Evolutionary conservation across 2,888 invertebrate genomes (phyloP), one percentile per base, ranked within the genome.

Genomic region (Globia sparganii): DNA sequence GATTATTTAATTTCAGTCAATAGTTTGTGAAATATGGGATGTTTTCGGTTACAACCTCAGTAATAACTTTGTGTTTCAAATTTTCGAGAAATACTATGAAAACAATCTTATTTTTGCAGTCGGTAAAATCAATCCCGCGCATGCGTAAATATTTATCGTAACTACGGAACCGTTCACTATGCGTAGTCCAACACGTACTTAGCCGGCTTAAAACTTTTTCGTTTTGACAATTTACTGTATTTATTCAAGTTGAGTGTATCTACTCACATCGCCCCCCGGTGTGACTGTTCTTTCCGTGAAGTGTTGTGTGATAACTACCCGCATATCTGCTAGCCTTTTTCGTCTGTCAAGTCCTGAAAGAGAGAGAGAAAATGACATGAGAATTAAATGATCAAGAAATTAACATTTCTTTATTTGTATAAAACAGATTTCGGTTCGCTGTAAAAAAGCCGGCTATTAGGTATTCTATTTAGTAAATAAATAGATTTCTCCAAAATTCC

Each of bases 191-290:
- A 43, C 13, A 43, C 13, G 43, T 4, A 15, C 13, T 15, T 43
- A 15, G 43, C 15, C 43, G 43, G 43, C 1, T 43, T 43, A 43
- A 43, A 43, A 4, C 43, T 15, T 43, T 43, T 15, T 15, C 15
- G 15, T 43, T 43, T 43, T 43, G 15, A 15, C 43, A 43, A 15
- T 4, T 15, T 43, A 43, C 43, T 2, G 96, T 96, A 59, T 94
- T 96, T 96, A 59, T 94, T 96, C 78, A 58, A 58, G 6, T 28
- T 15, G 94, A 94, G 94, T 93, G 18, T 67, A n/a, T n/a, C n/a
- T n/a, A 49, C 96, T 94, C 83, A 96, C 96, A 88, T 97, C 97
- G 4, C 97, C 97, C 2, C 97, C 97, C 0, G 97, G 96, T 9
- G 97, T 97, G 65, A 97, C 93, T 0, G 97, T 97, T 78, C 97